Base-by-base conservation (phyloP, 2,888 invertebrate species). In the Phengaris alcon region DNA sequence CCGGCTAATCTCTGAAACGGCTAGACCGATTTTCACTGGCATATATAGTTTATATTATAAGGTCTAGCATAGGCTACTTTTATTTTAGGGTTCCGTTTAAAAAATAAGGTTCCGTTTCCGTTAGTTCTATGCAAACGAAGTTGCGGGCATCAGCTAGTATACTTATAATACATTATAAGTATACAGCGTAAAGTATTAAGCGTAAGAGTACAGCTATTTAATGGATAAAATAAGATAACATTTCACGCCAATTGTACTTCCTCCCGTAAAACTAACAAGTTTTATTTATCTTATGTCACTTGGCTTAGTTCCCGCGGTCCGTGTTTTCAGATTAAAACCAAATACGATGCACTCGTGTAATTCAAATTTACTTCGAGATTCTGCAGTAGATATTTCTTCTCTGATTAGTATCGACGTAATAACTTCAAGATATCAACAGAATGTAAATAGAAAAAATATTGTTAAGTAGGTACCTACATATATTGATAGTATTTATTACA, bases 331-430 rank as follows among this genome's bases (percentile, higher is more conserved):
- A 64, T 64, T 64, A 35, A 12, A 64, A 64, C 64, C 64, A 64
- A 64, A 64, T 64, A 64, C 64, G 64, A 64, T 64, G 64, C 64
- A 64, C 64, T 64, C 64, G 35, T 64, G 64, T 64, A 64, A 64
- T 64, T 35, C 64, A 35, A 64, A 64, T 64, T 64, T 64, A 64
- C 64, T 64, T 44, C 64, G 64, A 44, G 64, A 44, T 64, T 64
- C 7, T 64, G 35, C 64, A 64, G 64, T 64, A 44, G 64, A 44
- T 64, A 64, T 35, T 64, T 13, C 64, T 35, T 10, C 64, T 6
- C 44, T 35, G 35, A 64, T 64, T 64, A 64, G 12, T 64, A 64
- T 64, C 64, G 64, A 64, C 64, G 44, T 64, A 44, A 44, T 35
- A 44, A 12, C 64, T 64, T 35, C 22, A 22, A 59, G 22, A 35